Base-by-base conservation (phyloP, 2,797 vertebrate species). In the Pseudotriccus pelzelni region DNA sequence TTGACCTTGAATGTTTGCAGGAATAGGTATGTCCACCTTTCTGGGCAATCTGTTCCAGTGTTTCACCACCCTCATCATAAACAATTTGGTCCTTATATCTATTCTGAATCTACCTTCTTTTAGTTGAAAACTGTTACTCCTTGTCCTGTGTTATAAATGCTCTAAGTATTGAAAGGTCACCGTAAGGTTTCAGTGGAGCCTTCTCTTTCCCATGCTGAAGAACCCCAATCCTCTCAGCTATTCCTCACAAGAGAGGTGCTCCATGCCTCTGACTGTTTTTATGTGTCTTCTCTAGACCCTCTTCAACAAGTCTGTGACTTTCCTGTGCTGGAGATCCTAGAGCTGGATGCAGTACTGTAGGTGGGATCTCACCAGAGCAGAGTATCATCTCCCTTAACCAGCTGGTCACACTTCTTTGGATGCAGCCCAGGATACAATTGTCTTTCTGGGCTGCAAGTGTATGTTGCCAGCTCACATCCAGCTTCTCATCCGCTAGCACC, bases 371-470 rank as follows among this genome's bases (percentile, higher is more conserved):
- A 43, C 2, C 2, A 73, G 23, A 15, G 6, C 1, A 0, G 52
- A 63, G 28, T 70, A 13, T 69, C 4, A 41, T 22, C 4, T 55
- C 19, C 36, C 7, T 22, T 0, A 1, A 7, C 8, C 19, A 14
- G 3, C 20, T 74, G 19, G 1, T 8, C 14, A 14, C 0, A 2
- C 9, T 53, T 30, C 20, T 78, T 50, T 70, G 7, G 1, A 3
- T 64, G 30, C 21, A 56, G 9, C 23, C 27, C 36, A 37, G 24
- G 19, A 14, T 58, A 32, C 0, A 0, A 4, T 6, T 36, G 23
- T 7, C 16, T 23, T 13, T 74, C 46, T 74, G 2, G 6, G 12
- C 12, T 67, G 22, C 1, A 8, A 16, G 1, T 1, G 2, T 16
- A 1, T 19, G 13, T 14, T 4, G 3, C 7, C 4, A 1, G 14